Base-by-base conservation (phyloP, 2,888 invertebrate species). In the Nemoura dubitans region DNA sequence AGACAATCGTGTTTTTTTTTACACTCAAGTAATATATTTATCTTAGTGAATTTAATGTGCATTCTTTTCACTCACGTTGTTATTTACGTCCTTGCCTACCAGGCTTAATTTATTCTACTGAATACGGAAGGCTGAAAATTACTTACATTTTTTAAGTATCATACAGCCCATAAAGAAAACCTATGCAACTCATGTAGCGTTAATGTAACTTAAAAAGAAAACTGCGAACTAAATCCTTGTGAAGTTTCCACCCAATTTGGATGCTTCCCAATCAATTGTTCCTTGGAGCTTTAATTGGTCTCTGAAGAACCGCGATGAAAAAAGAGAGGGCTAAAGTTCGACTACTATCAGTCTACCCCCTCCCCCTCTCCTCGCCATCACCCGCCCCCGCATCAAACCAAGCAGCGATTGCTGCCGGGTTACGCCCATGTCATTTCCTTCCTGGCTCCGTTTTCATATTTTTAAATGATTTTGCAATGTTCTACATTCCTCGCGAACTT, bases 221-320 rank as follows among this genome's bases (percentile, higher is more conserved):
- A 7, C 59, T 3, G 16, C 14, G 59, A 59, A 21, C 10, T 7
- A 59, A 59, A 59, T 59, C 16, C 59, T 59, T 59, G 59, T 59
- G 59, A 59, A 21, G 14, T 59, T 36, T 59, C 59, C 21, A 21
- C 21, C 6, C 59, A 21, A 59, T 59, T 59, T 59, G 59, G 59
- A 59, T 59, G 59, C 59, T 21, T 59, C 59, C 59, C 59, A 59
- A 59, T 59, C 59, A 59, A 59, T 59, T 59, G 59, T 59, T 59
- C 59, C 16, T 21, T 59, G 59, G 21, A 59, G 59, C 2, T 59
- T 14, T 59, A 59, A 59, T 59, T 59, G 59, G 59, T 21, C 59
- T 59, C 59, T 59, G 14, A 59, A 59, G 59, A 10, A 59, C 16
- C 21, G 59, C 16, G 21, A 59, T 59, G 59, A 59, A 59, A 59